Conservation (phyloP, 2,797 vertebrate species). For the Psittacula echo region DNA sequence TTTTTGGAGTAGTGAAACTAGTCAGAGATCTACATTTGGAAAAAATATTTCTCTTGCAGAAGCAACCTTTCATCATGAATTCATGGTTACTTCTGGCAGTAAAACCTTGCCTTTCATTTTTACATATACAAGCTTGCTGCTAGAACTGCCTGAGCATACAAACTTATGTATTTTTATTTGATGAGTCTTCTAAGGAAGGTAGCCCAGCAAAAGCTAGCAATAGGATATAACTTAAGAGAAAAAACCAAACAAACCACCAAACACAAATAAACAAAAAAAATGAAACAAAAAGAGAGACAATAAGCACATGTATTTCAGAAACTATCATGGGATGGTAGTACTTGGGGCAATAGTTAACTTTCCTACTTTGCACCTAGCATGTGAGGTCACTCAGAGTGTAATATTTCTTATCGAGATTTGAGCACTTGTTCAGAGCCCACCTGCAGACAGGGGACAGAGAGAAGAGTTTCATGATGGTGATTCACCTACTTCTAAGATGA, state of each 20-base stretch:
- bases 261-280: neutral
- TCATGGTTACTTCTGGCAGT: constrained; percentile 1
- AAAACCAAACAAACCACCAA: neutral
- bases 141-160: constrained; percentile 7
- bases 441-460: neutral
- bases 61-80: constrained; percentile 15
- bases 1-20: neutral
- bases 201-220: neutral
- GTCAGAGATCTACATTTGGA: constrained; percentile 11
- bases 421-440: neutral
- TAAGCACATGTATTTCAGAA: neutral
- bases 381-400: neutral
- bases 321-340: neutral
- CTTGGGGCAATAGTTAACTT: neutral
- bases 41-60: constrained; percentile 24
- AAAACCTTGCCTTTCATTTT: constrained; percentile 23
- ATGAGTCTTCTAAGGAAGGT: neutral
- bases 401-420: neutral
- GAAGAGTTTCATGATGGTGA: neutral
- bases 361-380: neutral
- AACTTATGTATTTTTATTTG: neutral
- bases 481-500: neutral
- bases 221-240: neutral
- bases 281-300: neutral
- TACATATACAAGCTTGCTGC: neutral